These are phyloP conservation scores for Dicyrtomina minuta DNA, from an alignment of 2,888 invertebrate species.

Conservation along the genomic window DNA sequence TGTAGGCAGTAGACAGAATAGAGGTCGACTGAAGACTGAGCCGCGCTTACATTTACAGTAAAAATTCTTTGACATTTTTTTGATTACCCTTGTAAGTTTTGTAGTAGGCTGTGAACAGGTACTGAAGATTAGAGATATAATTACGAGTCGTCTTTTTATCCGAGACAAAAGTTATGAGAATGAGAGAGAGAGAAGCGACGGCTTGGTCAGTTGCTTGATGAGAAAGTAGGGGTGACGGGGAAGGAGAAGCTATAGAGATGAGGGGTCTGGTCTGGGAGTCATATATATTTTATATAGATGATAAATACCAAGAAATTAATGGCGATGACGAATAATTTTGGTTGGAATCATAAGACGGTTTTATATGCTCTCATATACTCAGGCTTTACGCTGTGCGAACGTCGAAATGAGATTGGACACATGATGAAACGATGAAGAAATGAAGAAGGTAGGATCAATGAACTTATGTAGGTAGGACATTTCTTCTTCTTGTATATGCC, in stretches of 20 bases:
- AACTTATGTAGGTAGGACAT: not conserved
- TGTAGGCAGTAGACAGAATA: not conserved
- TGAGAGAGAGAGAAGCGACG: not conserved
- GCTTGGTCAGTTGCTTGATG: too few relatives aligned
- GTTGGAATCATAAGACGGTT: too few relatives aligned
- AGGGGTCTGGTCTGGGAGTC: too few relatives aligned
- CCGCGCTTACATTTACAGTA: not conserved
- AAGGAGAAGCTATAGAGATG: too few relatives aligned
- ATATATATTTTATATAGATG: too few relatives aligned
- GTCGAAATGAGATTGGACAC: not conserved
- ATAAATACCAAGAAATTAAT: too few relatives aligned
- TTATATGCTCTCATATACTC: not conserved
- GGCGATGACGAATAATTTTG: too few relatives aligned
- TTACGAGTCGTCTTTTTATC: too few relatives aligned
- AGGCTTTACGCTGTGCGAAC: not conserved
- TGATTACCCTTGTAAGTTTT: not conserved
- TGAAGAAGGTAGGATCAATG: conserved; percentile 12
- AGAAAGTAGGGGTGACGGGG: too few relatives aligned
- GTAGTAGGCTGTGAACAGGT: not conserved
- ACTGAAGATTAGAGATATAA: not conserved
- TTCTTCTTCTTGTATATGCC: too few relatives aligned
- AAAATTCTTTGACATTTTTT: conserved; percentile 2
- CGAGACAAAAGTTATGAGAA: not conserved
- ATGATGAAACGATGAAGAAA: conserved; percentile 21
- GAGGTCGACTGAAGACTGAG: not conserved